Evolutionary conservation across 1,140 invertebrate genomes (phyloP).

Genomic region (Aethina tumida): DNA sequence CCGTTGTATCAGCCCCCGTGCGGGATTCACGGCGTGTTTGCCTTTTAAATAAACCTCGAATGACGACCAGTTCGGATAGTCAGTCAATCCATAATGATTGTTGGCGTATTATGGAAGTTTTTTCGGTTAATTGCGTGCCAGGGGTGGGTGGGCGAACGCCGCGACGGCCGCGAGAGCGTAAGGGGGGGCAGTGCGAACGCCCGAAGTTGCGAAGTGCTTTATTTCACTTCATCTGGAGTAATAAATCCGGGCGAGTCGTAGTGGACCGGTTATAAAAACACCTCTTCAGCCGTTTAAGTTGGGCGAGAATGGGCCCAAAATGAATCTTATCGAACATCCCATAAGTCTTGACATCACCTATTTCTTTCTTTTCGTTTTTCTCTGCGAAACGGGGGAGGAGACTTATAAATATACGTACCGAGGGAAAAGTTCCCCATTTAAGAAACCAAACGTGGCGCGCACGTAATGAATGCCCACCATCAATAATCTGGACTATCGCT

Average conservation of each 20-base stretch:
- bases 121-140: neutral
- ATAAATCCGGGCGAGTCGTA: slow-evolving; percentile 32
- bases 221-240: slow-evolving; percentile 32
- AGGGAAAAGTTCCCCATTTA: slow-evolving; percentile 36
- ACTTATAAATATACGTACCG: slow-evolving; percentile 38
- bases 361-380: slow-evolving; percentile 36
- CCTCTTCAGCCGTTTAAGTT: slow-evolving; percentile 35
- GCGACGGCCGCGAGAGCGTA: too few relatives aligned
- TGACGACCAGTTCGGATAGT: neutral
- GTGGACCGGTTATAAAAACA: slow-evolving; percentile 38
- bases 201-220: slow-evolving; percentile 16
- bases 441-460: slow-evolving; percentile 29
- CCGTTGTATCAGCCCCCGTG: too few relatives aligned
- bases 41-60: neutral
- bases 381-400: slow-evolving; percentile 30
- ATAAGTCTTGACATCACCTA: slow-evolving; percentile 44
- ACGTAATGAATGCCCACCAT: slow-evolving; percentile 30
- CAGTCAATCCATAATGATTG: neutral
- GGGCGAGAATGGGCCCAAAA: slow-evolving; percentile 34
- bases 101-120: neutral
- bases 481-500: slow-evolving; percentile 24
- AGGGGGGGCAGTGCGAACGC: too few relatives aligned
- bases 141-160: neutral
- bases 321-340: slow-evolving; percentile 43
- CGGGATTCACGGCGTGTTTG: neutral